phyloP scores from a whole-genome alignment of 2,113 vertebrate genomes.

The Dipodomys merriami region DNA sequence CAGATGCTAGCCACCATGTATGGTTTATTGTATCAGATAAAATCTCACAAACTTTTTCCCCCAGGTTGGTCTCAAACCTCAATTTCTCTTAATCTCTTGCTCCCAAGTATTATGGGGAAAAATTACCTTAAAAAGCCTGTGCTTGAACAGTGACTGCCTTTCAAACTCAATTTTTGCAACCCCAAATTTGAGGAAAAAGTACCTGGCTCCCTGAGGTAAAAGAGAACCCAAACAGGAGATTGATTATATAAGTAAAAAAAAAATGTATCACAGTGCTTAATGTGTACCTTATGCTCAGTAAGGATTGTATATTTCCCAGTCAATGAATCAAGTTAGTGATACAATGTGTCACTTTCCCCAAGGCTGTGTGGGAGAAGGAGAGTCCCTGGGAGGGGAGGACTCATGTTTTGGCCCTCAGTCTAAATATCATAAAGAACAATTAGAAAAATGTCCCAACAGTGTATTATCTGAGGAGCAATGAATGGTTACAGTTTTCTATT shows the following conservation, averaged over 20 bases:
- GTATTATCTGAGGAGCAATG: not conserved
- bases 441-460: not conserved
- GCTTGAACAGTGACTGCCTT: not conserved
- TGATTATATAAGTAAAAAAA: not conserved
- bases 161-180: constrained; percentile 26
- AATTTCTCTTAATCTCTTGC: not conserved
- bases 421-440: not conserved
- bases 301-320: not conserved
- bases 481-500: not conserved
- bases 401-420: not conserved
- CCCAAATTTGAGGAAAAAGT: not conserved
- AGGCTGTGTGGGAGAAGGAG: not conserved
- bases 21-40: no score
- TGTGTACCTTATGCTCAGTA: not conserved
- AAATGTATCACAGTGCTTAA: not conserved
- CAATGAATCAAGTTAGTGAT: not conserved
- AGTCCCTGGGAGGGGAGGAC: not conserved
- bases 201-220: not conserved
- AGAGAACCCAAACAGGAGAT: not conserved
- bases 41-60: no score
- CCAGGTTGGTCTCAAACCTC: not conserved
- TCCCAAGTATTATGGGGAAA: not conserved
- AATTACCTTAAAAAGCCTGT: not conserved
- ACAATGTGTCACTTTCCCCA: not conserved
- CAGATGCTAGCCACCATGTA: no score